Evolutionary conservation across 2,113 vertebrate species (phyloP).

Genomic region (Notarius lentiginosus): DNA sequence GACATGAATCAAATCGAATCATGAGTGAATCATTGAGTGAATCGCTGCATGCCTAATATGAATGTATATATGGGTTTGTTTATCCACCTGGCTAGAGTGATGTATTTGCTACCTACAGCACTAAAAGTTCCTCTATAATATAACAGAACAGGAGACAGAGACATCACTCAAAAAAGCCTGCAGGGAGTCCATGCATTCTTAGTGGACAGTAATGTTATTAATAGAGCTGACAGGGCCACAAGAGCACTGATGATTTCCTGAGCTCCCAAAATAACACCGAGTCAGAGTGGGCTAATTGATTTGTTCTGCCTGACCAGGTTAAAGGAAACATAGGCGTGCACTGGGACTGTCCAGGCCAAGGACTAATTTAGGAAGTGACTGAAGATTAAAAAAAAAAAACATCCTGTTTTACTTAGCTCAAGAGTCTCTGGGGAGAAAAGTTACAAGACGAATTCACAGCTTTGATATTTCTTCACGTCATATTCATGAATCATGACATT

Average conservation of each 20-base stretch:
- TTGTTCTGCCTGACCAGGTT: constrained; percentile 42
- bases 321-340: constrained; percentile 18
- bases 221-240: constrained; percentile 44
- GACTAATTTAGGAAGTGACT: constrained; percentile 34
- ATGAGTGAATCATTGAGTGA: too few relatives aligned
- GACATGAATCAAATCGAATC: too few relatives aligned
- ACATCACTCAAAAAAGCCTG: constrained; percentile 9
- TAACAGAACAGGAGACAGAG: neutral
- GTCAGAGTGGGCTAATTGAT: constrained; percentile 44
- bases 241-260: constrained; percentile 36
- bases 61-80: neutral
- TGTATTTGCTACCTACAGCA: constrained; percentile 3
- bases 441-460: neutral
- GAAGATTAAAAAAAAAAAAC: constrained; percentile 29
- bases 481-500: neutral
- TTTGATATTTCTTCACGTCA: neutral
- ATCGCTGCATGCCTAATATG: neutral
- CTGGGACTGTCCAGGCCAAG: constrained; percentile 2
- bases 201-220: constrained; percentile 45
- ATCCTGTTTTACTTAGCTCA: constrained; percentile 32
- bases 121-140: constrained; percentile 2
- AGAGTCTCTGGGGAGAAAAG: constrained; percentile 3
- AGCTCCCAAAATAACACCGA: constrained; percentile 44
- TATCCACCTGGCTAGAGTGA: neutral
- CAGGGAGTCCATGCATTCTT: constrained; percentile 3